Conservation (phyloP, 2,113 vertebrate genomes). For the Philantomba maxwellii region DNA sequence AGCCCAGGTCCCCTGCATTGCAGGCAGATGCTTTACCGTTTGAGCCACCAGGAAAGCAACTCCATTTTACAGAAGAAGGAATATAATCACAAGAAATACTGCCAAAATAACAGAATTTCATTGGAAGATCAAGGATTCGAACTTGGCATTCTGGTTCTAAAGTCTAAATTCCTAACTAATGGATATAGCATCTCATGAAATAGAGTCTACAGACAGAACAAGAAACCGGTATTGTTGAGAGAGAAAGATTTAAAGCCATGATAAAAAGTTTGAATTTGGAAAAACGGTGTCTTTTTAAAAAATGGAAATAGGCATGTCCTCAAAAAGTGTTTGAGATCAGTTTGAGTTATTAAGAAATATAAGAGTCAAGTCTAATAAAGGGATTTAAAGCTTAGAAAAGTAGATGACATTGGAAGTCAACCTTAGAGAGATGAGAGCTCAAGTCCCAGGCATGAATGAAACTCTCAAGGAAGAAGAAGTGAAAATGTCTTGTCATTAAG, state of each 20-base stretch:
- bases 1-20: neutral
- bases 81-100: neutral
- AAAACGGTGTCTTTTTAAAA: neutral
- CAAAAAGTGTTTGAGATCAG: neutral
- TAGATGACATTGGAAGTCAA: neutral
- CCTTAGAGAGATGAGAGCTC: neutral
- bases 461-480: neutral
- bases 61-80: neutral
- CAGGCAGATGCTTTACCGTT: fast-evolving
- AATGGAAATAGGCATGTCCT: neutral
- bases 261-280: neutral
- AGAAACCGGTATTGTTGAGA: neutral
- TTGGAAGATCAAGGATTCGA: neutral
- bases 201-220: neutral
- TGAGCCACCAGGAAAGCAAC: neutral
- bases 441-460: neutral
- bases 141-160: neutral
- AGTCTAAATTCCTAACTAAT: neutral
- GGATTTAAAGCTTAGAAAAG: neutral
- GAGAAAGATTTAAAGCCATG: neutral
- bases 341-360: neutral
- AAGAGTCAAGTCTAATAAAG: neutral
- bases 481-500: neutral
- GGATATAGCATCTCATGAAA: neutral
- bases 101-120: neutral